These are phyloP conservation scores for Acrobasis repandana DNA, from an alignment of 2,888 invertebrate genomes.

Conservation along the genomic window DNA sequence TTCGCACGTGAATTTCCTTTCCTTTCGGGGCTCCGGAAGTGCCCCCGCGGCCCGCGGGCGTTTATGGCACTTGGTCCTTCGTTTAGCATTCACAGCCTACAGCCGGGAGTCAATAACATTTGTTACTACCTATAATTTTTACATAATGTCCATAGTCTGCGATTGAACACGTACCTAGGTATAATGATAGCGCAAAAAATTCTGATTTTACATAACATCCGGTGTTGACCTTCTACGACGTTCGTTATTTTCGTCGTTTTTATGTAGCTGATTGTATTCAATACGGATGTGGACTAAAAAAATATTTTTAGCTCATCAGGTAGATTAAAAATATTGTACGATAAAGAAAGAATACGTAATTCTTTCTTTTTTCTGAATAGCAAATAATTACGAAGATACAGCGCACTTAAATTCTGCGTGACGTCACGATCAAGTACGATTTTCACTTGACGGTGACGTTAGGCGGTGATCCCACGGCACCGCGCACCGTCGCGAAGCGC, in stretches of 20 bases:
- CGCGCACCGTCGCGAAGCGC: no score
- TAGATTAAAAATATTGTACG: no score
- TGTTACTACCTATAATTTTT: constrained; percentile 24
- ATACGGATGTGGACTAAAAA: no score
- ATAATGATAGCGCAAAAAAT: constrained; percentile 13
- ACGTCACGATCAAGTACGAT: no score
- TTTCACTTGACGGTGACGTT: no score
- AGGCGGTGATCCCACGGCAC: no score
- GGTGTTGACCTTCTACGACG: background rate
- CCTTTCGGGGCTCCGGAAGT: constrained; percentile 77
- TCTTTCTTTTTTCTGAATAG: no score
- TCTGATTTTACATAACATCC: constrained; percentile 4
- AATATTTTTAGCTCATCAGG: no score
- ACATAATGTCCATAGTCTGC: constrained; percentile 26
- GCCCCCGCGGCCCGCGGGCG: constrained; percentile 40
- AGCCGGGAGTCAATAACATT: constrained; percentile 59
- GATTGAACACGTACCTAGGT: constrained; percentile 17
- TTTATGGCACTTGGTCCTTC: constrained; percentile 48
- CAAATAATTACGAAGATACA: no score
- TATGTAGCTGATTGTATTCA: background rate
- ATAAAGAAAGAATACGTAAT: no score
- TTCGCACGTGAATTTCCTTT: constrained; percentile 71
- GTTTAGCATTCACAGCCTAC: constrained; percentile 59
- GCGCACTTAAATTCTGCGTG: no score
- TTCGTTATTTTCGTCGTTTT: background rate